A percentile compares a stretch with the other conserved stretches of the same genome.
These are phyloP conservation scores for Rosalia funebris DNA, from an alignment of 2,888 invertebrate genomes.

Conservation along the genomic window DNA sequence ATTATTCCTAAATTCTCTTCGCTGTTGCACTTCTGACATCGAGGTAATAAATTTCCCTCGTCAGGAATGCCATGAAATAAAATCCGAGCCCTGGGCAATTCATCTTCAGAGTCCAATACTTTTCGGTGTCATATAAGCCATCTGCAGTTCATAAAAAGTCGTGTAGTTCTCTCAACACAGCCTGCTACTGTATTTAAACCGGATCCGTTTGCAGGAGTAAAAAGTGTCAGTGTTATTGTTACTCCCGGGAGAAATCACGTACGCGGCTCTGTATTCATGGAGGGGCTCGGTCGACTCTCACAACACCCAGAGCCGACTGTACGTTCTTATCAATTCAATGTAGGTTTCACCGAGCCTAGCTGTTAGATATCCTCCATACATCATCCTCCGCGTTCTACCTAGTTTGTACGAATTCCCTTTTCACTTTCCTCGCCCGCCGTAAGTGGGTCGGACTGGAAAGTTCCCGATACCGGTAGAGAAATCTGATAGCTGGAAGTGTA, in stretches of 20 bases:
- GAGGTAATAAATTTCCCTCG: neutral
- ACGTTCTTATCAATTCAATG: constrained; percentile 46
- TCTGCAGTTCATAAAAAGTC: neutral
- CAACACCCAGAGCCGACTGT: constrained; percentile 18
- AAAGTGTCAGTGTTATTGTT: constrained; percentile 49
- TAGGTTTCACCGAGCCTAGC: constrained; percentile 31
- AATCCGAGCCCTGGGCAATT: neutral
- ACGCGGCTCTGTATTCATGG: constrained; percentile 42
- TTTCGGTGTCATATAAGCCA: neutral
- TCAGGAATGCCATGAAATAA: neutral
- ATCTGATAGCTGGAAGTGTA: neutral
- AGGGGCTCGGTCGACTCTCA: constrained; percentile 11
- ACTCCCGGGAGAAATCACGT: constrained; percentile 50
- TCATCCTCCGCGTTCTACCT: constrained; percentile 19
- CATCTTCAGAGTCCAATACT: neutral
- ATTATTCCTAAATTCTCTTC: too few relatives aligned
- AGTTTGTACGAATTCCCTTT: constrained; percentile 4
- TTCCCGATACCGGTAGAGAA: neutral
- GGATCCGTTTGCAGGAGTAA: constrained; percentile 38
- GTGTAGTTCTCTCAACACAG: neutral
- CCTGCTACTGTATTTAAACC: constrained; percentile 30
- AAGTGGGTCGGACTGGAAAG: neutral
- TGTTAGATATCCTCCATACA: constrained; percentile 20
- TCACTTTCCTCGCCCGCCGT: constrained; percentile 9
- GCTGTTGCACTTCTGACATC: too few relatives aligned